phyloP scores from a whole-genome alignment of 2,797 vertebrate species.

The Apogon hyalosoma region DNA sequence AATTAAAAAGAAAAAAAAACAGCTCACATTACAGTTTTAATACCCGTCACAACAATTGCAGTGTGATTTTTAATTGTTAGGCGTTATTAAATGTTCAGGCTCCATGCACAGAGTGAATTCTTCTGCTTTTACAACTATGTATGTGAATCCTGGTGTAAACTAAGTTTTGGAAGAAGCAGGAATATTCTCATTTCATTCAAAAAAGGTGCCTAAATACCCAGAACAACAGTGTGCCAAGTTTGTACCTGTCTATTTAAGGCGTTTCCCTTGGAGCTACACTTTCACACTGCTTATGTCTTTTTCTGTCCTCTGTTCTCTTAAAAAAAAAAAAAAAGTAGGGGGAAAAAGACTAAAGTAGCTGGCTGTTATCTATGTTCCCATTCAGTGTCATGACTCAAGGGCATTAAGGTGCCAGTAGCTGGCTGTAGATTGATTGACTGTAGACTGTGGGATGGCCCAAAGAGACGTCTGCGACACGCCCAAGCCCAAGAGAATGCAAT shows the following conservation, averaged over 20 bases:
- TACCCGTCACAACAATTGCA: too few relatives aligned
- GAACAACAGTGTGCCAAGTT: conserved; percentile 42
- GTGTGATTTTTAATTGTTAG: too few relatives aligned
- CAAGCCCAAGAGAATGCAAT: conserved; percentile 39
- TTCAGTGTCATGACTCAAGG: conserved; percentile 68
- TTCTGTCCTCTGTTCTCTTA: conserved; percentile 55
- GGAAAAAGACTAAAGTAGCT: conserved; percentile 48
- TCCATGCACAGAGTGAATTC: not conserved
- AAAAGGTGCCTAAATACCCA: conserved; percentile 22
- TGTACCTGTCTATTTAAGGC: conserved; percentile 65
- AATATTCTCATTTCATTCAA: conserved; percentile 17
- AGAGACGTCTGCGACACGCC: conserved; percentile 43
- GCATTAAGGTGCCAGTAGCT: conserved; percentile 54
- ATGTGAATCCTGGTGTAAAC: conserved; percentile 23
- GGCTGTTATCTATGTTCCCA: conserved; percentile 59
- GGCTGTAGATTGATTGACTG: conserved; percentile 60
- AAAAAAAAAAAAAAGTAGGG: conserved; percentile 6
- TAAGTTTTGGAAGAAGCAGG: conserved; percentile 3
- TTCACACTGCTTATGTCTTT: conserved; percentile 51
- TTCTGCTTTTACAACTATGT: conserved; percentile 2
- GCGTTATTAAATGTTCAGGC: not conserved
- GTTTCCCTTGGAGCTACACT: conserved; percentile 50
- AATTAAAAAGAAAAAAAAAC: too few relatives aligned
- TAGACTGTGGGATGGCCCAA: conserved; percentile 34
- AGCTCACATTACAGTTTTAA: too few relatives aligned